phyloP scores from a whole-genome alignment of 2,888 invertebrate genomes.

The Cataglyphis livida region DNA sequence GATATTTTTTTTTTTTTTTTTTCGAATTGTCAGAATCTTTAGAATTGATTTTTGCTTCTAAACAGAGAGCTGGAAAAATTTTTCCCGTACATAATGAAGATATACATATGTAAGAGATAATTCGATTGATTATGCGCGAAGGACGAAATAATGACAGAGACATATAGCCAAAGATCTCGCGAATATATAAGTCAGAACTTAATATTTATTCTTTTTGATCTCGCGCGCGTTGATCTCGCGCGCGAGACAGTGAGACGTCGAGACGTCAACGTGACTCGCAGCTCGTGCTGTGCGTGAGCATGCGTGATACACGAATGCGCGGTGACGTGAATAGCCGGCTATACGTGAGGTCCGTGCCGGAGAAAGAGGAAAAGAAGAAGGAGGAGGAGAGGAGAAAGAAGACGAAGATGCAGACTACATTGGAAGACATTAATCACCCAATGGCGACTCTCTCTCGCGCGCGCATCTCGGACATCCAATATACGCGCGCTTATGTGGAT shows the following conservation, averaged over 20 bases:
- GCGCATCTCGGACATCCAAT: slow-evolving; percentile 61
- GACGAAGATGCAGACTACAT: slow-evolving; percentile 67
- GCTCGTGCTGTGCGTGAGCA: slow-evolving; percentile 66
- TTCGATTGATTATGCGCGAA: slow-evolving; percentile 37
- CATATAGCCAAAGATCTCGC: slow-evolving; percentile 35
- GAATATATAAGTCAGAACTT: slow-evolving; percentile 14
- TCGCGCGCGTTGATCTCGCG: slow-evolving; percentile 25
- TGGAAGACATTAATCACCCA: slow-evolving; percentile 80
- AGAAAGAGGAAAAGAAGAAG: slow-evolving; percentile 33
- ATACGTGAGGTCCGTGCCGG: slow-evolving; percentile 74
- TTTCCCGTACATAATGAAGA: neutral
- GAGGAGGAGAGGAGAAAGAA: slow-evolving; percentile 27
- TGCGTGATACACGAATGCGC: slow-evolving; percentile 72
- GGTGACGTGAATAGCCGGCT: slow-evolving; percentile 77
- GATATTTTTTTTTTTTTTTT: neutral
- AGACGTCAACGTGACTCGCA: slow-evolving; percentile 71
- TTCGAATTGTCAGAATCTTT: neutral
- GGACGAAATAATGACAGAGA: slow-evolving; percentile 5
- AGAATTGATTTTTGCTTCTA: neutral
- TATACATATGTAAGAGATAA: neutral
- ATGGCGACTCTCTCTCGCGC: slow-evolving; percentile 71
- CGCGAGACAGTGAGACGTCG: slow-evolving; percentile 54
- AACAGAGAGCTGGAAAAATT: neutral
- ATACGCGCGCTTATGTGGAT: slow-evolving; percentile 54
- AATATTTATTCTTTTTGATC: slow-evolving; percentile 46